Evolutionary conservation across 1,140 invertebrate species (phyloP).

Genomic region (Ceratina australensis): DNA sequence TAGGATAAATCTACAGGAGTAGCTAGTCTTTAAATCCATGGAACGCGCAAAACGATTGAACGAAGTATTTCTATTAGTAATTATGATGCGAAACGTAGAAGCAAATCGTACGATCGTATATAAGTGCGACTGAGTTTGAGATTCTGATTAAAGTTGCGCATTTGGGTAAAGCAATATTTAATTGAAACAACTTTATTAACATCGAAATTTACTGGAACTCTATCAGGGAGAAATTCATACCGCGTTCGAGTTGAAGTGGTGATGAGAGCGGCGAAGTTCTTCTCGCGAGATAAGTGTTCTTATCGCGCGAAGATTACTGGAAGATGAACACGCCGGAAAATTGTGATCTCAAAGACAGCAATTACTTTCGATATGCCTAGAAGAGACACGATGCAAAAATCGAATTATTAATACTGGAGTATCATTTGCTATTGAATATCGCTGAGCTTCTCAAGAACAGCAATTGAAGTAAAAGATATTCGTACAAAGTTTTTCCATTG

Average conservation of each 20-base stretch:
- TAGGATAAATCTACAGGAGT: no score
- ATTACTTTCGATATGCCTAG: background rate
- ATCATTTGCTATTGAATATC: no score
- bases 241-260: background rate
- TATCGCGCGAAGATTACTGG: background rate
- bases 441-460: no score
- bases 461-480: background rate
- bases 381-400: no score
- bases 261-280: background rate
- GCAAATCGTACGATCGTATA: no score
- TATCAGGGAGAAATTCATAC: background rate
- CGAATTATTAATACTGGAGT: no score
- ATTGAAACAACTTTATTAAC: constrained; percentile 22
- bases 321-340: background rate
- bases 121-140: no score
- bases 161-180: constrained; percentile 8
- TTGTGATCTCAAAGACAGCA: background rate
- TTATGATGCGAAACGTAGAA: no score
- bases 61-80: no score
- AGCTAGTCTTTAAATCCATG: no score
- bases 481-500: background rate
- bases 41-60: no score
- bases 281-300: background rate
- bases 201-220: background rate
- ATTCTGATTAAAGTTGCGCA: constrained; percentile 6